Conservation (phyloP, 2,797 vertebrate genomes). For the Australoheros facetus region DNA sequence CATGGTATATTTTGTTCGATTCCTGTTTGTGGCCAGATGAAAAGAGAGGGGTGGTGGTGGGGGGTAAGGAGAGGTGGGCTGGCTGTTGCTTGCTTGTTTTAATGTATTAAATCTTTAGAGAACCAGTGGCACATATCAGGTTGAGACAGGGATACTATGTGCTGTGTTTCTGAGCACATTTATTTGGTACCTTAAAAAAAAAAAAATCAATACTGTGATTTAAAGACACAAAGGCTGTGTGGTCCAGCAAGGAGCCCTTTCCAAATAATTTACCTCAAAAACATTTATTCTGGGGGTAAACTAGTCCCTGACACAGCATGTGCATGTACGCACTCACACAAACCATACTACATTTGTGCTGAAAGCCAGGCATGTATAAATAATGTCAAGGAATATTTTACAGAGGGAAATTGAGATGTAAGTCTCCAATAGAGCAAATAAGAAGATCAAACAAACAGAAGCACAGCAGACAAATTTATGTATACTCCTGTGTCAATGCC, state of each 20-base stretch:
- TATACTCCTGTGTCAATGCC: fast-evolving
- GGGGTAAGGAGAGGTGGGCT: conserved; percentile 1
- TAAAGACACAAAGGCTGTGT: conserved; percentile 67
- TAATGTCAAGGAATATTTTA: conserved; percentile 62
- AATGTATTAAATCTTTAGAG: conserved; percentile 71
- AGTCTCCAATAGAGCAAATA: conserved; percentile 44
- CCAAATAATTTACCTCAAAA: conserved; percentile 76
- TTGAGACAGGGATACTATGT: conserved; percentile 60
- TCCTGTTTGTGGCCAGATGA: conserved; percentile 53
- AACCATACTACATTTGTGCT: conserved; percentile 56
- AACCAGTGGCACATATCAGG: conserved; percentile 67
- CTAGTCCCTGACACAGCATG: conserved; percentile 61
- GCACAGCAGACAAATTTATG: not conserved
- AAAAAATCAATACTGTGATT: conserved; percentile 79
- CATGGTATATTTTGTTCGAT: conserved; percentile 62
- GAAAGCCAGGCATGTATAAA: conserved; percentile 66
- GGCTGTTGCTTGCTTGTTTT: conserved; percentile 46
- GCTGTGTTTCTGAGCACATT: conserved; percentile 57
- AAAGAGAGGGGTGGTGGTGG: conserved; percentile 30
- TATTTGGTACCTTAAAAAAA: conserved; percentile 73
- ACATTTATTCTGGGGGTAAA: conserved; percentile 73
- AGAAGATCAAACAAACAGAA: conserved; percentile 27
- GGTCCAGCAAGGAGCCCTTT: conserved; percentile 59
- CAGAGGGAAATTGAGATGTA: conserved; percentile 48
- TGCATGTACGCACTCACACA: conserved; percentile 49